A percentile compares a stretch with the other conserved stretches of the same genome.
phyloP scores from a whole-genome alignment of 1,140 invertebrate genomes.

The Teleogryllus occipitalis region DNA sequence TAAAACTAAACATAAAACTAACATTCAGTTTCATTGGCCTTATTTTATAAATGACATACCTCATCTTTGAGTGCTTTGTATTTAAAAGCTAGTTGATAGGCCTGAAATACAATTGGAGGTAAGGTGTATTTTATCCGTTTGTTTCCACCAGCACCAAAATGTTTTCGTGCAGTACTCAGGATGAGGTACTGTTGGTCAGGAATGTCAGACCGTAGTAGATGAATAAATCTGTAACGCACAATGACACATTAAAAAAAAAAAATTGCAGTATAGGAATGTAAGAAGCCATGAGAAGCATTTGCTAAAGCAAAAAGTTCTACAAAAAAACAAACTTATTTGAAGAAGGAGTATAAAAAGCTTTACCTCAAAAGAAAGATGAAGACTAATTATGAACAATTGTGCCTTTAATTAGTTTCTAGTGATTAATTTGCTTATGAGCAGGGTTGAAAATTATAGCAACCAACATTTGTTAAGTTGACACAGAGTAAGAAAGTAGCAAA shows the following conservation, averaged over 20 bases:
- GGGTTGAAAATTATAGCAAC: no score
- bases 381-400: no score
- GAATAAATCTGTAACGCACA: slow-evolving; percentile 59
- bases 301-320: no score
- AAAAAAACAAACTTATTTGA: no score
- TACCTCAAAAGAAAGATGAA: no score
- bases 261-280: slow-evolving; percentile 11
- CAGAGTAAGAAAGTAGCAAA: no score
- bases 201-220: slow-evolving; percentile 77
- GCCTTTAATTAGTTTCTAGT: no score
- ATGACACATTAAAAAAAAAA: slow-evolving; percentile 20
- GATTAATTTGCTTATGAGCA: no score
- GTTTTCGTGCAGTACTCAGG: slow-evolving; percentile 76
- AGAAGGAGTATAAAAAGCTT: no score
- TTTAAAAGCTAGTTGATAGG: slow-evolving; percentile 79
- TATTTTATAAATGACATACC: slow-evolving; percentile 37
- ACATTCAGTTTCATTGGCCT: background rate
- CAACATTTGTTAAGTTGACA: no score
- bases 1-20: background rate
- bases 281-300: background rate
- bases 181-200: slow-evolving; percentile 93
- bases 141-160: slow-evolving; percentile 80
- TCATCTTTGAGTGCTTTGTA: slow-evolving; percentile 70
- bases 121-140: slow-evolving; percentile 82
- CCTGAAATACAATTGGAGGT: slow-evolving; percentile 94